Evolutionary conservation across 2,888 invertebrate genomes (phyloP).

Genomic region (Lithosia quadra): DNA sequence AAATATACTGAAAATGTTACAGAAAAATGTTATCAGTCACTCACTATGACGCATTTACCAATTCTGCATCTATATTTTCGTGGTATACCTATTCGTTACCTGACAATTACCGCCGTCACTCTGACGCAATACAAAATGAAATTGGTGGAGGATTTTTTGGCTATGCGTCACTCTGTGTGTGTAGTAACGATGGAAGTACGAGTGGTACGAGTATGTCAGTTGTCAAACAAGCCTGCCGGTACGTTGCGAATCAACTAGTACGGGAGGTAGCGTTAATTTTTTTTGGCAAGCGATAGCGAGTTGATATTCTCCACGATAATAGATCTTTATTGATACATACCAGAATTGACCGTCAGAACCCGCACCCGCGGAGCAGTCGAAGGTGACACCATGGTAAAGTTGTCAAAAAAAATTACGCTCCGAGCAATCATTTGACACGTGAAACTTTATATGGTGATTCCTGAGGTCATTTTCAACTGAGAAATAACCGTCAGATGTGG

Average conservation of each 20-base stretch:
- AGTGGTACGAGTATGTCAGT: constrained; percentile 32
- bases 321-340: too few relatives aligned
- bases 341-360: too few relatives aligned
- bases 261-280: too few relatives aligned
- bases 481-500: too few relatives aligned
- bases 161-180: constrained; percentile 32
- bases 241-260: constrained; percentile 34
- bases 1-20: constrained; percentile 25
- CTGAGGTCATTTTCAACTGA: too few relatives aligned
- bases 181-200: constrained; percentile 35
- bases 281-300: too few relatives aligned
- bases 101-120: constrained; percentile 52
- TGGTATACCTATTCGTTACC: constrained; percentile 47
- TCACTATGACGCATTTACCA: constrained; percentile 1
- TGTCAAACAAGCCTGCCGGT: constrained; percentile 42
- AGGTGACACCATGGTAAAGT: too few relatives aligned
- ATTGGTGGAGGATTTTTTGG: constrained; percentile 42
- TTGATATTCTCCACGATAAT: too few relatives aligned
- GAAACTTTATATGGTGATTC: too few relatives aligned
- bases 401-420: too few relatives aligned
- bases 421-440: too few relatives aligned
- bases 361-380: too few relatives aligned
- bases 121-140: constrained; percentile 42
- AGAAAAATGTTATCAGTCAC: constrained; percentile 34
- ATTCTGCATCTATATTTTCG: constrained; percentile 44